Evolutionary conservation across 1,140 invertebrate species (phyloP).

Genomic region (Diorhabda carinulata): DNA sequence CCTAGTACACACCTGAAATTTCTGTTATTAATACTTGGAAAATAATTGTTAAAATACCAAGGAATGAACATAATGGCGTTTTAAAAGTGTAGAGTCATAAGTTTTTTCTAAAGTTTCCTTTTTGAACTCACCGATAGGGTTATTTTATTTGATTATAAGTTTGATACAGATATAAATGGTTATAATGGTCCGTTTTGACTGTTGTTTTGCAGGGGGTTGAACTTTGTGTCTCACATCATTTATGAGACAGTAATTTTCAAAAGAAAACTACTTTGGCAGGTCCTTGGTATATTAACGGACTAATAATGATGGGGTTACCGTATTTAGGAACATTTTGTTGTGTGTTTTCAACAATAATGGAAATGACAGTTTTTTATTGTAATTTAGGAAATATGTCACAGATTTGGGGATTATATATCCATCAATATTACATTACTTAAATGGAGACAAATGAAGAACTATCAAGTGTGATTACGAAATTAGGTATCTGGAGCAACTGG

Average conservation of each 20-base stretch:
- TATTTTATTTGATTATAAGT: not conserved
- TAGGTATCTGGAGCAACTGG: no score
- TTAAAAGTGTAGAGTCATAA: not conserved
- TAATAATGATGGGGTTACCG: not conserved
- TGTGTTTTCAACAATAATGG: no score
- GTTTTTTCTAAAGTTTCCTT: not conserved
- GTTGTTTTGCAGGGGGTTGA: not conserved
- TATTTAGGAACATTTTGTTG: no score
- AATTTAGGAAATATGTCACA: no score
- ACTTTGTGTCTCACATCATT: not conserved
- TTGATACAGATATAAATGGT: not conserved
- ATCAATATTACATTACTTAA: no score
- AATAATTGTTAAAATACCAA: not conserved
- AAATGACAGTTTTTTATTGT: no score
- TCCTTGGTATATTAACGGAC: not conserved
- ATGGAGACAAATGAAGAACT: no score
- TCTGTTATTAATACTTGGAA: not conserved
- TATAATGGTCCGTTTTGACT: not conserved
- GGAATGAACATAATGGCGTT: constrained; percentile 2
- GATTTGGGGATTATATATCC: no score
- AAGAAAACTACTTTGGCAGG: not conserved
- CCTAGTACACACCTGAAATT: not conserved
- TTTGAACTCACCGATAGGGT: not conserved
- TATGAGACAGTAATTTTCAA: not conserved
- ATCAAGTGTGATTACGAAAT: no score